A percentile compares a stretch with the other conserved stretches of the same genome.
Conservation (phyloP, 2,113 vertebrate genomes). For the Ictalurus punctatus region DNA sequence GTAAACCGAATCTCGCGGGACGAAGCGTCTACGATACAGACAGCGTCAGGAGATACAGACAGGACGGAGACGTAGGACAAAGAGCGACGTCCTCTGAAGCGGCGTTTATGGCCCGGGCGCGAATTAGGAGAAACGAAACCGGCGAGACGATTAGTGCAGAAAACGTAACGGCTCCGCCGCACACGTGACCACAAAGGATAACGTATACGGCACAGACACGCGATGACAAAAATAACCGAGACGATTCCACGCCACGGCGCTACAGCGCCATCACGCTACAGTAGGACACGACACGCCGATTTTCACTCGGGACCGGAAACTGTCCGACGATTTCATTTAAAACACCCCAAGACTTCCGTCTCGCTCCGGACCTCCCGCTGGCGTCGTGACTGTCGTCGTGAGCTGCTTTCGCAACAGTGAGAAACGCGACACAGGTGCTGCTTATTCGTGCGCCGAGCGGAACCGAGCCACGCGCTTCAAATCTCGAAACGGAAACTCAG, state of each 20-base stretch:
- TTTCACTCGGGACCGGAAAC: too few species aligned
- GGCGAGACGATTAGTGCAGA: background rate
- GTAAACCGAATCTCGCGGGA: background rate
- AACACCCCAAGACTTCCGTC: too few species aligned
- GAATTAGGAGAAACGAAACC: conserved; percentile 26
- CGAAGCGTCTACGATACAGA: background rate
- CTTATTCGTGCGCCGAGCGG: background rate
- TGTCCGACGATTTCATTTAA: too few species aligned
- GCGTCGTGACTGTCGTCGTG: too few species aligned
- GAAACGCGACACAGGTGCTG: background rate
- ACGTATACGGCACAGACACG: too few species aligned
- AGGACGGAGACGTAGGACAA: conserved; percentile 20
- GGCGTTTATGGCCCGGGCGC: background rate
- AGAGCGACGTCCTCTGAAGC: background rate
- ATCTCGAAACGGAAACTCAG: conserved; percentile 22
- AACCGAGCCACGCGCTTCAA: background rate
- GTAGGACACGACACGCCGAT: too few species aligned
- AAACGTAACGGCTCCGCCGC: background rate
- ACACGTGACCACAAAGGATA: background rate
- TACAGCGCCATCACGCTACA: too few species aligned
- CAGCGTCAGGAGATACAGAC: too few species aligned
- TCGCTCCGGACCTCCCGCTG: too few species aligned
- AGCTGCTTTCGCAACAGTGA: too few species aligned
- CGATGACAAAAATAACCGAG: background rate
- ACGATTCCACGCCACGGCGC: too few species aligned